Base-by-base conservation (phyloP, 2,113 vertebrate species). In the Dipodomys ordii region DNA sequence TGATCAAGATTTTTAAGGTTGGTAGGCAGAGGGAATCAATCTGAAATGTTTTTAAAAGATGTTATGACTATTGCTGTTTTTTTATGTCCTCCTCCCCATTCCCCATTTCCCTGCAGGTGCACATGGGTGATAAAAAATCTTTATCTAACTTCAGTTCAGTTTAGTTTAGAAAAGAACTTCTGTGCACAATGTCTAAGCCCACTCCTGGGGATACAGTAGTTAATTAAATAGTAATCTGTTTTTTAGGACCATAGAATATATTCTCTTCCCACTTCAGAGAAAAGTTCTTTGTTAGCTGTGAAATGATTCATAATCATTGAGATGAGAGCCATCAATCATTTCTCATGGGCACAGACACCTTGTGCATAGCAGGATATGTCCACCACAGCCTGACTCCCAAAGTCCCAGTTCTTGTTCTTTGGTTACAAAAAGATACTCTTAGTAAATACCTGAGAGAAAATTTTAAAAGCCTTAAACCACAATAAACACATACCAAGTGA, bases 331-430 rank as follows among this genome's bases (percentile, higher is more conserved):
- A 68, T 53, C 13, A 10, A 28, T 89, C 83, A 49, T 30, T 49
- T 60, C 71, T 89, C 69, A 57, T 3, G 2, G 25, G 28, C 27
- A 67, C 10, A 32, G 65, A 27, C 5, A 15, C 20, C 74, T 6
- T 23, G 79, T n/a, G 0, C 7, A 32, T 32, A n/a, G 49, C 46
- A 83, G 13, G 46, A 57, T 74, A 16, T 20, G 25, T 60, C 49
- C 32, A 20, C 20, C 6, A 57, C 10, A 7, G 20, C 7, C 49
- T 83, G 30, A 28, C 28, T 73, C 69, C 16, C 74, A 69, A 71
- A 69, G 39, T 65, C 64, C 65, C 39, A 88, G 65, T 20, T 95
- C 25, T 95, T 92, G 57, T 85, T 64, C 82, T 83, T 78, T 32
- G 81, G n/a, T n/a, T 46, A 23, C 68, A 85, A 87, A 88, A 96